phyloP scores from a whole-genome alignment of 2,888 invertebrate genomes.

The Aplocera efformata region DNA sequence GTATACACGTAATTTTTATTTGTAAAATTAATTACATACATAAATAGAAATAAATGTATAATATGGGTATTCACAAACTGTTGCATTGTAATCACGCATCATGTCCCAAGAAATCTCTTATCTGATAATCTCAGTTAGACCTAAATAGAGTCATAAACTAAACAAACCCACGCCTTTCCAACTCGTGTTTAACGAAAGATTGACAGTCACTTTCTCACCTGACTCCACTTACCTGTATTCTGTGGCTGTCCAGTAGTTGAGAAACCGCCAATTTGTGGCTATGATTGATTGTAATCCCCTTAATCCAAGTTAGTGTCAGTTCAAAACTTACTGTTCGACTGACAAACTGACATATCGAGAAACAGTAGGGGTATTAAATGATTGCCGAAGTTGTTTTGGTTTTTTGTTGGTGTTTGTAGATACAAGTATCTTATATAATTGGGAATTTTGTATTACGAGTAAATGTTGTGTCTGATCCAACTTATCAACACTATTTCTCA shows the following conservation, averaged over 20 bases:
- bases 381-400: conserved; percentile 10
- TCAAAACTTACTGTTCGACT: conserved; percentile 47
- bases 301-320: conserved; percentile 56
- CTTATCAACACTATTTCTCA: too few relatives aligned
- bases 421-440: too few relatives aligned
- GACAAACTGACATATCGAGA: conserved; percentile 21
- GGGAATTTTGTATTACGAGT: too few relatives aligned
- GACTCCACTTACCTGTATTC: conserved; percentile 6
- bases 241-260: conserved; percentile 48
- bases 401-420: background rate
- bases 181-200: background rate
- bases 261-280: conserved; percentile 63
- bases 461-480: too few relatives aligned
- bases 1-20: too few relatives aligned
- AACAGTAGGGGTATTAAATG: conserved; percentile 19
- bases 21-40: too few relatives aligned
- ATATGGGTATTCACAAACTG: too few relatives aligned
- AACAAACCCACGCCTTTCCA: background rate
- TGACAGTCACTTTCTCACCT: conserved; percentile 9
- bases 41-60: too few relatives aligned
- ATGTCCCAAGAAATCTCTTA: too few relatives aligned
- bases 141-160: background rate
- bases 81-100: too few relatives aligned
- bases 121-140: too few relatives aligned
- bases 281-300: conserved; percentile 74